Evolutionary conservation across 2,113 vertebrate species (phyloP).

Genomic region (Triplophysa dalaica): DNA sequence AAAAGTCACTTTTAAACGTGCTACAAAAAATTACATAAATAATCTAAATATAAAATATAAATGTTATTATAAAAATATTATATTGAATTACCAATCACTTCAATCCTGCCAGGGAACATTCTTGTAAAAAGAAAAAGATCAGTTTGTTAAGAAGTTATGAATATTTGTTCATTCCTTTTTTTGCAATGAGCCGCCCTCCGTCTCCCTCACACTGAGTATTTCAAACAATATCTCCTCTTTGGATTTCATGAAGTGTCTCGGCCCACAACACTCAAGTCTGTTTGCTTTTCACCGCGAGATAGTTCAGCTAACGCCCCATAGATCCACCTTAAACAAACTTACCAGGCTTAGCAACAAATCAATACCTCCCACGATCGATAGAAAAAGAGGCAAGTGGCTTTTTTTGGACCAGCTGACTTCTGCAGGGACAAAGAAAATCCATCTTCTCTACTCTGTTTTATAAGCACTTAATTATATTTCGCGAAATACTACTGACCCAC

Average conservation of each 20-base stretch:
- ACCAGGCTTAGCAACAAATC: slow-evolving; percentile 63
- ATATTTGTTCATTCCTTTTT: slow-evolving; percentile 39
- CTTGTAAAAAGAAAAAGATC: background rate
- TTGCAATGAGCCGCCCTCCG: background rate
- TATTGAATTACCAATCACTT: too few species aligned
- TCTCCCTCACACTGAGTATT: slow-evolving; percentile 20
- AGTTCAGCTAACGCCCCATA: slow-evolving; percentile 49
- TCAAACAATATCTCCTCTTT: slow-evolving; percentile 15
- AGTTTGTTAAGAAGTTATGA: background rate
- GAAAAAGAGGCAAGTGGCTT: slow-evolving; percentile 55
- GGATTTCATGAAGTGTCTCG: slow-evolving; percentile 37
- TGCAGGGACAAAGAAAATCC: slow-evolving; percentile 58
- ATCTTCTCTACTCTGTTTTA: slow-evolving; percentile 57
- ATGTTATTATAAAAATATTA: too few species aligned
- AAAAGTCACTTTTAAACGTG: too few species aligned
- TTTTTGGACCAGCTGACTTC: slow-evolving; percentile 46
- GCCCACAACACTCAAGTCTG: slow-evolving; percentile 51
- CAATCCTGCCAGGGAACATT: background rate
- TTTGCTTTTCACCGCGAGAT: slow-evolving; percentile 58
- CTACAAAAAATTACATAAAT: too few species aligned
- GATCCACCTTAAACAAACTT: slow-evolving; percentile 67
- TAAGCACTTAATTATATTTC: slow-evolving; percentile 64
- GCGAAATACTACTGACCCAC: slow-evolving; percentile 52
- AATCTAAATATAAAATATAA: too few species aligned
- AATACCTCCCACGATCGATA: slow-evolving; percentile 60